Evolutionary conservation across 2,888 invertebrate genomes (phyloP), one percentile per base, ranked within the genome.

Genomic region (Macaria notata): DNA sequence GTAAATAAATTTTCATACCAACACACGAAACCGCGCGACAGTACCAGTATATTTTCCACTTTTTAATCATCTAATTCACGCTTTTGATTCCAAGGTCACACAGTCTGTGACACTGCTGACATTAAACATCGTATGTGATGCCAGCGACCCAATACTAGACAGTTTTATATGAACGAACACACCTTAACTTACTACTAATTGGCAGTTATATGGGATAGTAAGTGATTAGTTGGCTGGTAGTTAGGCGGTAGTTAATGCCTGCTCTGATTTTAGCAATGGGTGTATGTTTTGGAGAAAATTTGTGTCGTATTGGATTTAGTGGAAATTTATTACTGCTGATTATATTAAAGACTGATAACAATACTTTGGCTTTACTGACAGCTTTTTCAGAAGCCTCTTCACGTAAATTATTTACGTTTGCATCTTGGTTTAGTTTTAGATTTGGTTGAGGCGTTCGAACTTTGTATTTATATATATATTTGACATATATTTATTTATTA

Each of bases 21-120:
- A 7, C 6, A 46, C 38, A 46, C 63, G 78, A 76, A 62, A 77
- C 77, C 71, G 76, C 66, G 57, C 57, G 61, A 54, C 69, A 80
- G 78, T 79, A 79, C 73, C 68, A 81, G 78, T 76, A 76, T 72
- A 80, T 79, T 72, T 71, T 71, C 77, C 78, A 77, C 44, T 62
- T 66, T 71, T 66, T 53, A 58, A 58, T 53, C 49, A 49, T 51
- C 33, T 55, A 47, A 59, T 43, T 59, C 59, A 59, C 47, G 41
- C 50, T 54, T 54, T 60, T 46, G 53, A n/a, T 42, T 29, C 31
- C 51, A 59, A 59, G 59, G 59, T 48, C 54, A 31, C 51, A 51
- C n/a, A 48, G 54, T 54, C 54, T 59, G 54, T 41, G 48, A 29
- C 50, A 52, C 55, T 51, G 55, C 51, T 41, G 48, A 29, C 50